Conservation (phyloP, 2,113 vertebrate genomes). For the Empidonax traillii region DNA sequence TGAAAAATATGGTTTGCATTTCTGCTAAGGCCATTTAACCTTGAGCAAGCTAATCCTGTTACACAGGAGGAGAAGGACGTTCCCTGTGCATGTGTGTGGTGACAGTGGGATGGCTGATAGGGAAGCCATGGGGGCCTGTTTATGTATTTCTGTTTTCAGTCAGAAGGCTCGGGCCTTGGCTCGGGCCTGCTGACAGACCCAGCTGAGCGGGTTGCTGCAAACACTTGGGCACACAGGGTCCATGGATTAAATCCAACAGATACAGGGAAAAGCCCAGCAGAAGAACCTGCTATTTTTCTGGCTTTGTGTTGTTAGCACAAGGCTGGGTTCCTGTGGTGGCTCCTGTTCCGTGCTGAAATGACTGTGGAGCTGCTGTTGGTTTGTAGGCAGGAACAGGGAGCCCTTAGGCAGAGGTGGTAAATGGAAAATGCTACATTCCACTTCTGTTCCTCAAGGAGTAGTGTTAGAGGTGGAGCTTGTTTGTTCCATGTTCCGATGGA, state of each 20-base stretch:
- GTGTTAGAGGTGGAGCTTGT: neutral
- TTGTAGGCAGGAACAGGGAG: neutral
- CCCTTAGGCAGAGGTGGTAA: neutral
- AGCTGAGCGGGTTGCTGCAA: neutral
- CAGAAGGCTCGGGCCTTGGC: accelerated
- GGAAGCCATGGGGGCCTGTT: neutral
- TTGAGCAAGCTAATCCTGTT: neutral
- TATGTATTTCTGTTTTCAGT: accelerated
- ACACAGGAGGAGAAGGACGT: neutral
- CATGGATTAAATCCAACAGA: accelerated
- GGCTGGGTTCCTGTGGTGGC: accelerated
- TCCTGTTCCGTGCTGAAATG: accelerated
- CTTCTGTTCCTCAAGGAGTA: neutral
- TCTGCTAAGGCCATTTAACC: constrained; percentile 2
- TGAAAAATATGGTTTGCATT: neutral
- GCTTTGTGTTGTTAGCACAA: neutral
- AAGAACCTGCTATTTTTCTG: neutral
- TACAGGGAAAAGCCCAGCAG: neutral
- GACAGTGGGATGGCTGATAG: neutral
- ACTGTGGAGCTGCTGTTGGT: neutral
- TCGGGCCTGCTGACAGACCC: neutral
- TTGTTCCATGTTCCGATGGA: neutral
- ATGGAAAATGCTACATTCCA: accelerated
- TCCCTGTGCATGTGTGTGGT: neutral
- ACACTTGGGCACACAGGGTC: accelerated